Base-by-base conservation (phyloP, 2,888 invertebrate species). In the Aproaerema taeniolella region DNA sequence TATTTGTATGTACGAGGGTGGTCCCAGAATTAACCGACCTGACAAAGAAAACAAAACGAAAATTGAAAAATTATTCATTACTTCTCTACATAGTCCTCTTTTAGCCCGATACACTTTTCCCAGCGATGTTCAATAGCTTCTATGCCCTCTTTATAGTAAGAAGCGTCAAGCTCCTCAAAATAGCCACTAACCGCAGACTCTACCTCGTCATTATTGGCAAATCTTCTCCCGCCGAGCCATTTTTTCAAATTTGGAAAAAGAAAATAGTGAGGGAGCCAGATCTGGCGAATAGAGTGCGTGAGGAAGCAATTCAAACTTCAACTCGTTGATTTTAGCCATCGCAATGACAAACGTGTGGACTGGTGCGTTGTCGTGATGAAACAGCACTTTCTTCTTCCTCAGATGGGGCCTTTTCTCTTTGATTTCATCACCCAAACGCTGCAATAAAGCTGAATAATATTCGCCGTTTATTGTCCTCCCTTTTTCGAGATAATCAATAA, bases 401-500 rank as follows among this genome's bases (percentile, higher is more conserved):
- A 29, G 12, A 11, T 12, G 3, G 10, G 29, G 29, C 4, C 29
- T 11, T 37, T 37, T 37, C 29, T 37, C 26, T 26, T 35, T 35
- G 10, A 35, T 26, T 26, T 35, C 15, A 10, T 29, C 11, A 17
- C n/a, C 10, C 11, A 24, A 33, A 12, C n/a, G 16, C 6, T 9
- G 12, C 24, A 24, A 33, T 24, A 24, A 9, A 2, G 4, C n/a
- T 5, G 12, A 10, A 24, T 33, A 33, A 24, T 33, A 33, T 13
- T 20, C 24, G 11, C 11, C n/a, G 15, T 32, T 32, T 3, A 32
- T 32, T 20, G 32, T 32, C 11, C 11, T 5, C 3, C 20, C 32
- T 4, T 32, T 12, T 12, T 8, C 3, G 6, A 30, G 14, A 13
- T 30, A 30, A 20, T 17, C 10, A 17, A n/a, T n/a, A n/a, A n/a